phyloP scores from a whole-genome alignment of 2,113 vertebrate genomes.

The Crotophaga sulcirostris region DNA sequence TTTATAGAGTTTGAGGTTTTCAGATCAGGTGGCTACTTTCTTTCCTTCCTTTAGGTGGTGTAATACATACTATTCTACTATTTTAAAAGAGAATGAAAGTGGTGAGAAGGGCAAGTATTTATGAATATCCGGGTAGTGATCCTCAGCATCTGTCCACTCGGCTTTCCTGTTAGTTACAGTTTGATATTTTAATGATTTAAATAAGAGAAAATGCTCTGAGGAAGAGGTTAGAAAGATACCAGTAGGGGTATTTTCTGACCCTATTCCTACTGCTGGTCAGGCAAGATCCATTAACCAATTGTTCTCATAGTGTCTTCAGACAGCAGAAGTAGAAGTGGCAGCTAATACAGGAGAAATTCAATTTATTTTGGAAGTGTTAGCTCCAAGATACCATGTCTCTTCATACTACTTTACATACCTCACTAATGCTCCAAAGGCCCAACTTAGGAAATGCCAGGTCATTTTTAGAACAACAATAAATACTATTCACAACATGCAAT shows the following conservation, averaged over 20 bases:
- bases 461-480: constrained; percentile 66
- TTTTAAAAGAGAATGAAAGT: not conserved
- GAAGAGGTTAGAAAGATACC: not conserved
- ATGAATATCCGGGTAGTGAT: not conserved
- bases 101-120: not conserved
- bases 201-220: not conserved
- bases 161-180: not conserved
- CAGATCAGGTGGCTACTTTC: not conserved
- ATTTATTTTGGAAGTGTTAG: constrained; percentile 47
- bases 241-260: not conserved
- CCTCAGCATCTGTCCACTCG: not conserved
- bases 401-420: constrained; percentile 19
- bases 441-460: constrained; percentile 64
- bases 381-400: constrained; percentile 41
- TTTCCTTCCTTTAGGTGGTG: not conserved
- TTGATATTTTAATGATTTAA: not conserved
- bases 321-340: not conserved
- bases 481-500: constrained; percentile 59
- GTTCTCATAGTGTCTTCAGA: not conserved
- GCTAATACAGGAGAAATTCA: not conserved
- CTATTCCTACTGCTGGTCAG: not conserved
- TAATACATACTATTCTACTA: not conserved
- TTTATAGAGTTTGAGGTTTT: not conserved
- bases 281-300: not conserved
- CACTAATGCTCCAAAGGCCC: constrained; percentile 53